Base-by-base conservation (phyloP, 2,888 invertebrate genomes). In the Furcula furcula region DNA sequence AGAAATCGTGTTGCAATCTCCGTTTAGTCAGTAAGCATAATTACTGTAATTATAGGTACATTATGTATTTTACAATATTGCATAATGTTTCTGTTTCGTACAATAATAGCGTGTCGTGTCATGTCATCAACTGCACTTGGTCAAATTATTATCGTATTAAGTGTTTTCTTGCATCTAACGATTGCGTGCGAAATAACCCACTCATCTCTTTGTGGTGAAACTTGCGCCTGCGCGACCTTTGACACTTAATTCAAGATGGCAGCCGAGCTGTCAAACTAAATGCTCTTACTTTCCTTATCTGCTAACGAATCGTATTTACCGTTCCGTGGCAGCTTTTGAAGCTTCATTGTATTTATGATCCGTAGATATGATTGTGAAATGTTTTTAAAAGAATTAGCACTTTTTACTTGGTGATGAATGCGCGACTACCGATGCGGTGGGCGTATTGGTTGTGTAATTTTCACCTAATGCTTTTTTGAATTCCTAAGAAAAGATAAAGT, bases 231-330 rank as follows among this genome's bases (percentile, higher is more conserved):
- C 66, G 45, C 70, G 74, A 85, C 78, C 86, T 83, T 61, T 86
- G 85, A 77, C 80, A 77, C 68, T 59, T 55, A 70, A 76, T 66
- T 48, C 71, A 83, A 85, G 70, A 85, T 83, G 84, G 82, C 76
- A 53, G 73, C 60, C 37, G 49, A 63, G 63, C 76, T 81, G 83
- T 80, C 83, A 78, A 77, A 81, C 65, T 71, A 68, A 73, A 76
- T 67, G 69, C 79, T 80, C 72, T 79, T 77, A 78, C 80, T 84
- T 84, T 83, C 78, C 72, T 60, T 80, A 79, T 75, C 76, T 61
- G 59, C 50, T 74, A 70, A 74, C 67, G 64, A 76, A 79, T 75
- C 72, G 46, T 67, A 70, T 73, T 76, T 71, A 70, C 65, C 42
- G 70, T 62, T 65, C 40, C 40, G 42, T 55, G 55, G 48, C 53